phyloP scores from a whole-genome alignment of 2,888 invertebrate species.

The Epinotia bilunana region DNA sequence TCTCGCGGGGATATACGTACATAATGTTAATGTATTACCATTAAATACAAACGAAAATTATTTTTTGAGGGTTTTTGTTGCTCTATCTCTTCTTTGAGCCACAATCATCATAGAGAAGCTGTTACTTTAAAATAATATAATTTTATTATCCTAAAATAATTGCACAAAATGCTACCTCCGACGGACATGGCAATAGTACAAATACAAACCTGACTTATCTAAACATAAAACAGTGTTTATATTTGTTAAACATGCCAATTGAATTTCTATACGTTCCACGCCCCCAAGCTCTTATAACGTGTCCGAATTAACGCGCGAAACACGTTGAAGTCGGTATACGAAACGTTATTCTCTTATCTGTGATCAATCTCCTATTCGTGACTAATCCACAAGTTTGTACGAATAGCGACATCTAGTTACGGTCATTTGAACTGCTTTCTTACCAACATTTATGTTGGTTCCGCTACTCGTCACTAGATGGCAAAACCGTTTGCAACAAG shows the following conservation, averaged over 20 bases:
- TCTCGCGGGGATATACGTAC: too few relatives aligned
- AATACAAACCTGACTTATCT: too few relatives aligned
- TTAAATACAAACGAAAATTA: too few relatives aligned
- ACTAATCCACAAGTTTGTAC: neutral
- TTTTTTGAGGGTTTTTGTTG: too few relatives aligned
- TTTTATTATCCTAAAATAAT: too few relatives aligned
- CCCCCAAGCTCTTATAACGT: neutral
- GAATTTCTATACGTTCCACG: neutral
- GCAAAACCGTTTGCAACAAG: neutral
- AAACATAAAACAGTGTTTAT: neutral
- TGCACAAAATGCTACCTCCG: too few relatives aligned
- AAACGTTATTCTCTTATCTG: neutral
- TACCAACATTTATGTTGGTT: neutral
- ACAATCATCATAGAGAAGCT: too few relatives aligned
- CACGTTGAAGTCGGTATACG: neutral
- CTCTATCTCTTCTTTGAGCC: too few relatives aligned
- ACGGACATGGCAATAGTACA: too few relatives aligned
- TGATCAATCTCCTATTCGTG: neutral
- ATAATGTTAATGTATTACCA: too few relatives aligned
- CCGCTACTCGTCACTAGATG: slow-evolving; percentile 37
- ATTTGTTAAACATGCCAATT: neutral
- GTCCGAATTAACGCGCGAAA: neutral
- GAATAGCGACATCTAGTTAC: slow-evolving; percentile 21
- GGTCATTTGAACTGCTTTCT: neutral
- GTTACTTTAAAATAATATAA: too few relatives aligned